phyloP scores from a whole-genome alignment of 2,797 vertebrate genomes.

The Pseudomugil tenellus region DNA sequence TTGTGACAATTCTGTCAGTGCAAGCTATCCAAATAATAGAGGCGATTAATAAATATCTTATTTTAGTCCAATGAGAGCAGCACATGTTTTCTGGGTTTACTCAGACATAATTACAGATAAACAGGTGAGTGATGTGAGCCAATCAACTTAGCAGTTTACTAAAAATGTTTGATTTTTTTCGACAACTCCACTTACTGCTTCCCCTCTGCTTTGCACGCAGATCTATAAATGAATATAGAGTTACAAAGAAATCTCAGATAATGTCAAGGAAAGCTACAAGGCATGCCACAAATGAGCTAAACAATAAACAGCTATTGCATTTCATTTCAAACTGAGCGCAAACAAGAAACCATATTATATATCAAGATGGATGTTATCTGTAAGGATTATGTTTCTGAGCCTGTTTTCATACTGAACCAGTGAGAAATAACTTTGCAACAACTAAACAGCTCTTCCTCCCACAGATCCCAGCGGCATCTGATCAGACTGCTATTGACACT shows the following conservation, averaged over 20 bases:
- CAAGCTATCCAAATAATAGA: slow-evolving; percentile 15
- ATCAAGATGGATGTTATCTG: background rate
- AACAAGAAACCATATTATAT: background rate
- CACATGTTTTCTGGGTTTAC: slow-evolving; percentile 12
- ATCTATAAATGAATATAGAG: background rate
- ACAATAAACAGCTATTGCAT: background rate
- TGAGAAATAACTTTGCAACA: slow-evolving; percentile 38
- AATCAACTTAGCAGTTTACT: background rate
- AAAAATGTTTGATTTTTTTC: background rate
- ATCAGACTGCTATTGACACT: slow-evolving; percentile 81
- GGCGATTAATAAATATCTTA: background rate
- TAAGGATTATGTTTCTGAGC: slow-evolving; percentile 11
- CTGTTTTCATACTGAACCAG: slow-evolving; percentile 19
- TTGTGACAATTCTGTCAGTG: slow-evolving; percentile 9
- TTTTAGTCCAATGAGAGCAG: slow-evolving; percentile 17
- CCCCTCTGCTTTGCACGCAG: background rate
- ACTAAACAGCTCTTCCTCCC: slow-evolving; percentile 50
- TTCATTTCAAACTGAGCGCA: background rate
- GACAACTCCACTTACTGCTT: background rate
- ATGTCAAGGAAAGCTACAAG: background rate
- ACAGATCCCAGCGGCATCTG: slow-evolving; percentile 80
- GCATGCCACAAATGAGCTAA: background rate
- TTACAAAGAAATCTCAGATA: slow-evolving; percentile 15
- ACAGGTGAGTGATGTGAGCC: background rate
- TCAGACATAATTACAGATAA: slow-evolving; percentile 1